These are phyloP conservation scores for Dicranocentrus wangi DNA, from an alignment of 2,888 invertebrate species.

Conservation along the genomic window DNA sequence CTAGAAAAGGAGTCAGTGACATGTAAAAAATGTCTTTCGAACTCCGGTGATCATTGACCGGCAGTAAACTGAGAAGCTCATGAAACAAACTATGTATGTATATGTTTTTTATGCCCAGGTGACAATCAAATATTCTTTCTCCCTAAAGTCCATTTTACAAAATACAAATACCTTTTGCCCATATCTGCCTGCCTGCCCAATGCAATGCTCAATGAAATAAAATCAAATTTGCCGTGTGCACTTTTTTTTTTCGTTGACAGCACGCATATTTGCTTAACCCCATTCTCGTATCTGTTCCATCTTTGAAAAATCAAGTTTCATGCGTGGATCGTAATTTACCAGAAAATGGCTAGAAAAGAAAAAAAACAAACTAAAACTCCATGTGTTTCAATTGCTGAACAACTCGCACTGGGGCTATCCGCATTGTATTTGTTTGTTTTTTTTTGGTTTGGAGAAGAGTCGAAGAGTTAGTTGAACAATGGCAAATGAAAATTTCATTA, in stretches of 20 bases:
- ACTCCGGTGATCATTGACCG: constrained; percentile 49
- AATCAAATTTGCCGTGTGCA: not conserved
- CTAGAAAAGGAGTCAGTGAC: constrained; percentile 50
- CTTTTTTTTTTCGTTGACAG: constrained; percentile 37
- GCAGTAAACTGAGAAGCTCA: constrained; percentile 10
- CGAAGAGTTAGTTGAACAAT: no score
- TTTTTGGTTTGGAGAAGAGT: no score
- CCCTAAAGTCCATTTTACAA: not conserved
- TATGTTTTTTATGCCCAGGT: no score
- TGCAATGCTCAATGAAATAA: no score
- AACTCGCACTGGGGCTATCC: no score
- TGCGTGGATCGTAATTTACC: constrained; percentile 60
- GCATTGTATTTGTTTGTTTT: no score
- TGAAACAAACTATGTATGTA: not conserved
- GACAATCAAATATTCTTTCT: constrained; percentile 37
- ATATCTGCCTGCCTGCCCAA: no score
- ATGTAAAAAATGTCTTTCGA: not conserved
- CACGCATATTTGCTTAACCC: constrained; percentile 60
- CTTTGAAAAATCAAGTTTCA: constrained; percentile 55
- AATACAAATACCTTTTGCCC: no score
- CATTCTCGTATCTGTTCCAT: constrained; percentile 44
- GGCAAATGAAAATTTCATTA: constrained; percentile 33
- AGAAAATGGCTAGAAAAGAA: not conserved
- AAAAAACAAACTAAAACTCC: no score
- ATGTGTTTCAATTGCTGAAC: no score